Evolutionary conservation across 1,140 invertebrate genomes (phyloP), one percentile per base, ranked within the genome.

Genomic region (Anastrepha obliqua): DNA sequence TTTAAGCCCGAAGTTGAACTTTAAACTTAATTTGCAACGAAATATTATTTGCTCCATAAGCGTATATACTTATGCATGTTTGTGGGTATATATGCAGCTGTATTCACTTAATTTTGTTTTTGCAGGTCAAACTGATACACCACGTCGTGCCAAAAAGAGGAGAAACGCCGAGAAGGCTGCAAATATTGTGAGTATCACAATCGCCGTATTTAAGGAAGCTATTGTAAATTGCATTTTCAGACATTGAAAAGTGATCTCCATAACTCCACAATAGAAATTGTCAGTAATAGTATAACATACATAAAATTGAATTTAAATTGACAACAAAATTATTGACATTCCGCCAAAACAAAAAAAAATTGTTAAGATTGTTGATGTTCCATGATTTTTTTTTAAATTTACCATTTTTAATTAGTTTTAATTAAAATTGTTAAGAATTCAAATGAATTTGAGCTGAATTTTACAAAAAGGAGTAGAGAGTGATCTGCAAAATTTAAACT

Each of bases 181-280:
- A 51, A 93, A 93, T 89, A 93, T 93, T 90, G 93, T 93, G 90
- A 93, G 93, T 93, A 92, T 87, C 90, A 90, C 86, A 88, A 90
- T 89, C 87, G 81, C 59, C 89, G 87, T 74, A 89, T 87, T 89
- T 86, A 89, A 88, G 88, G 88, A 90, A 89, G 85, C 85, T 86
- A 89, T 90, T 85, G 64, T 74, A 67, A 47, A 85, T 85, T 78
- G 70, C 64, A 78, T 89, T 67, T 88, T 88, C 62, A 74, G 87
- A 89, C 62, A 85, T 81, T 90, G 90, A 90, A 89, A 89, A 91
- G 88, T 90, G 90, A 89, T 90, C 89, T 62, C 2, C 47, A 64
- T 85, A 64, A 70, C 55, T 81, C 47, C 3, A 42, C 74, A 39
- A 55, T 81, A n/a, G 6, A 81, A 81, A 81, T 81, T 81, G 13